Evolutionary conservation across 2,888 invertebrate genomes (phyloP), one percentile per base, ranked within the genome.

Genomic region (Torymus auratus): DNA sequence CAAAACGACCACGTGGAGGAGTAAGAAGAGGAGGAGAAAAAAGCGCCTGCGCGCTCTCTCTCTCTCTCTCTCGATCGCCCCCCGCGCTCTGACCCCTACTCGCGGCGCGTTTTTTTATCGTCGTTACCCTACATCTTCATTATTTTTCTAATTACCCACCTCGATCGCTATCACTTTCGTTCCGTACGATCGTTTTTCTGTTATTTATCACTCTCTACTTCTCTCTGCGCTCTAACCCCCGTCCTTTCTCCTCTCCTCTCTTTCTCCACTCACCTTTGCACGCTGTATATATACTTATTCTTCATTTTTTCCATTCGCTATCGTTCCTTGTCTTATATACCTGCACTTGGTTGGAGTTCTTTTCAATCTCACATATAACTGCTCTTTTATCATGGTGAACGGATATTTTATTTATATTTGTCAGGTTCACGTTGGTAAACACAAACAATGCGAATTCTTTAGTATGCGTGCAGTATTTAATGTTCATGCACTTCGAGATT

Each of bases 121-220:
- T 20, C 20, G 68, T 74, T 65, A 71, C 60, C 60, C 70, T 80
- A 80, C 72, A 78, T 71, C 78, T 78, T 78, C 67, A 67, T 75
- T 80, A 75, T 75, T 80, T 80, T 80, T 80, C 64, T 80, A 80
- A 80, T 80, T 75, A 80, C 74, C 74, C 74, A 60, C 65, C 60
- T 75, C 53, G 74, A 80, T 80, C 70, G 65, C 74, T 70, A 75
- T 80, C 80, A 70, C 60, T 75, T 80, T 80, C 75, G 61, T 73
- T 69, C 68, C 60, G 50, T 69, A 75, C 70, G 80, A 75, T 78
- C 78, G 67, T 78, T 80, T 76, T 67, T 69, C 65, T 61, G 65
- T 75, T 75, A 80, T 75, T 75, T 75, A 80, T 75, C 71, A 76
- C 67, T 71, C 61, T 71, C 60, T 50, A 10, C 17, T 14, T 74